These are phyloP conservation scores for Cephus runcator DNA, from an alignment of 2,888 invertebrate genomes.

Conservation along the genomic window DNA sequence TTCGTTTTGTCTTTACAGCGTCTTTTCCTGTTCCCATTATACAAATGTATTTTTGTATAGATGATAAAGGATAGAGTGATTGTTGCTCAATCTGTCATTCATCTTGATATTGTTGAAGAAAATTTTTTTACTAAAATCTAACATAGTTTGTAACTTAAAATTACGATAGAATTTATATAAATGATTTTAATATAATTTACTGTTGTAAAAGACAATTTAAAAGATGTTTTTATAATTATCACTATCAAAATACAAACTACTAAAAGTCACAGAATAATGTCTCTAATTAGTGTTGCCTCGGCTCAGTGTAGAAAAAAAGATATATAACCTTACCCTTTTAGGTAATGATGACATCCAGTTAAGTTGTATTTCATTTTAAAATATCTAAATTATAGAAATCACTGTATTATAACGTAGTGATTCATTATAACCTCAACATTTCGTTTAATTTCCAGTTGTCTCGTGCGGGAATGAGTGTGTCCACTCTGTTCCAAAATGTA, in stretches of 20 bases:
- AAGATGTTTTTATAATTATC: neutral
- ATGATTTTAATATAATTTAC: neutral
- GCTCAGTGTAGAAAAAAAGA: neutral
- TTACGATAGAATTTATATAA: neutral
- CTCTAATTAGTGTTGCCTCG: neutral
- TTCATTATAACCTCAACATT: neutral
- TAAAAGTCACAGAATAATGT: neutral
- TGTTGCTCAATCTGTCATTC: neutral
- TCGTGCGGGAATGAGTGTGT: neutral
- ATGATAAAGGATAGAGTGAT: neutral
- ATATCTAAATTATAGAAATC: neutral
- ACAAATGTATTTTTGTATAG: neutral
- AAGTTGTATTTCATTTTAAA: neutral
- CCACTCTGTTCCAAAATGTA: too few relatives aligned
- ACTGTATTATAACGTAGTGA: neutral
- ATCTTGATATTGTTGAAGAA: neutral
- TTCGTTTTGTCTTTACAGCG: neutral
- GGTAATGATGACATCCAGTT: neutral
- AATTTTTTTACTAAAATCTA: neutral
- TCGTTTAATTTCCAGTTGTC: neutral
- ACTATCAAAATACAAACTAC: neutral
- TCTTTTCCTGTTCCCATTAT: neutral
- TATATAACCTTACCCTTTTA: neutral
- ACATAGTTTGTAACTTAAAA: neutral
- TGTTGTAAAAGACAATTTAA: neutral